A percentile compares a stretch with the other conserved stretches of the same genome.
These are phyloP conservation scores for Bombyx mandarina DNA, from an alignment of 1,140 invertebrate species.

Conservation along the genomic window DNA sequence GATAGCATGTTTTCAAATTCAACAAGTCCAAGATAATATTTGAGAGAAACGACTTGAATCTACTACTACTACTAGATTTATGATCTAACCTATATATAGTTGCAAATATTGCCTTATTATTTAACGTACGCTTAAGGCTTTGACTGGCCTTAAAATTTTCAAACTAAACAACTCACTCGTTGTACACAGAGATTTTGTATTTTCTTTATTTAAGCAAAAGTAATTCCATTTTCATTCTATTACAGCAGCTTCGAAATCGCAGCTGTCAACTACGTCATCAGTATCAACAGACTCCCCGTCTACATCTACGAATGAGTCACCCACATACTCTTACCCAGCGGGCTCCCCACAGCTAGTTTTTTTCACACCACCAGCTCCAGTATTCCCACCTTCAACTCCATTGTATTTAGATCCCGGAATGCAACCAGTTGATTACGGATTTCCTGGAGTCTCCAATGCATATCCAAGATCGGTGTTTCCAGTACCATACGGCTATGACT, in stretches of 20 bases:
- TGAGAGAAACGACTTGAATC: no score
- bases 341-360: constrained; percentile 31
- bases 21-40: no score
- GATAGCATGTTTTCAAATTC: no score
- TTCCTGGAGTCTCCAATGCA: constrained; percentile 1
- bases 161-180: no score
- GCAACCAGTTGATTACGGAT: constrained; percentile 15
- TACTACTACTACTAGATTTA: no score
- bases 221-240: background rate
- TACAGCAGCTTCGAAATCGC: constrained; percentile 17
- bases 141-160: no score
- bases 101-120: no score
- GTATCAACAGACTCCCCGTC: constrained; percentile 6
- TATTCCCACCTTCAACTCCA: constrained; percentile 8
- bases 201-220: background rate
- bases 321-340: constrained; percentile 18
- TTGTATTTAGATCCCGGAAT: constrained; percentile 9
- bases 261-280: constrained; percentile 12
- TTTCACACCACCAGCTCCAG: constrained; percentile 16
- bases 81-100: no score
- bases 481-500: constrained; percentile 22
- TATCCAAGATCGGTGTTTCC: constrained; percentile 10
- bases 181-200: background rate
- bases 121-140: no score
- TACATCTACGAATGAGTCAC: constrained; percentile 21